These are phyloP conservation scores for Siphamia tubifer DNA, from an alignment of 2,113 vertebrate species.

Conservation along the genomic window DNA sequence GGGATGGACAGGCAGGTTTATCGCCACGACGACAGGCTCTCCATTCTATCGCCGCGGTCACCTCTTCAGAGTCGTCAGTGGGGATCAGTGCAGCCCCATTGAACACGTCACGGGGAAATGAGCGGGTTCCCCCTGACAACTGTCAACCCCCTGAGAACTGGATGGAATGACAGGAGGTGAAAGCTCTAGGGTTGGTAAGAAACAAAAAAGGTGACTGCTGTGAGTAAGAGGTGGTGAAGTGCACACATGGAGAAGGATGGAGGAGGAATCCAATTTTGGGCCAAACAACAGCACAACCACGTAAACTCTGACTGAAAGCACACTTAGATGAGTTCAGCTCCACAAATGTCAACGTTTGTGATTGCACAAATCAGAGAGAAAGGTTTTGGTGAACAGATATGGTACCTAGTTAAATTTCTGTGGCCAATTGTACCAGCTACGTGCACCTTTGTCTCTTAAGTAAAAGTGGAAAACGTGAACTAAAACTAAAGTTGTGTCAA, in stretches of 20 bases:
- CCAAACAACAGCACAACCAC: neutral
- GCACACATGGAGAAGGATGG: neutral
- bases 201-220: constrained; percentile 50
- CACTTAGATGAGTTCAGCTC: neutral
- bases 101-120: constrained; percentile 72
- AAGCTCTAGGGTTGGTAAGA: neutral
- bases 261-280: constrained; percentile 21
- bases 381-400: neutral
- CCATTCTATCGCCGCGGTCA: constrained; percentile 46
- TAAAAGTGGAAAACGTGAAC: too few species aligned
- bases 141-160: constrained; percentile 40
- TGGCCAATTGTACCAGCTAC: too few species aligned
- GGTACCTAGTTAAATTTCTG: neutral
- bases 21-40: constrained; percentile 50
- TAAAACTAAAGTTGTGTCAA: too few species aligned
- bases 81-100: constrained; percentile 73
- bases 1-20: constrained; percentile 61
- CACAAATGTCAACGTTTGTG: neutral
- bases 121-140: constrained; percentile 47
- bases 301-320: neutral
- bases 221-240: constrained; percentile 4
- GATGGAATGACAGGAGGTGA: constrained; percentile 64
- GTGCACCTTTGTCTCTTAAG: too few species aligned
- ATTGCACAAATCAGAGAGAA: neutral
- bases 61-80: constrained; percentile 65